Evolutionary conservation across 2,797 vertebrate species (phyloP), one percentile per base, ranked within the genome.

Genomic region (Argya squamiceps): DNA sequence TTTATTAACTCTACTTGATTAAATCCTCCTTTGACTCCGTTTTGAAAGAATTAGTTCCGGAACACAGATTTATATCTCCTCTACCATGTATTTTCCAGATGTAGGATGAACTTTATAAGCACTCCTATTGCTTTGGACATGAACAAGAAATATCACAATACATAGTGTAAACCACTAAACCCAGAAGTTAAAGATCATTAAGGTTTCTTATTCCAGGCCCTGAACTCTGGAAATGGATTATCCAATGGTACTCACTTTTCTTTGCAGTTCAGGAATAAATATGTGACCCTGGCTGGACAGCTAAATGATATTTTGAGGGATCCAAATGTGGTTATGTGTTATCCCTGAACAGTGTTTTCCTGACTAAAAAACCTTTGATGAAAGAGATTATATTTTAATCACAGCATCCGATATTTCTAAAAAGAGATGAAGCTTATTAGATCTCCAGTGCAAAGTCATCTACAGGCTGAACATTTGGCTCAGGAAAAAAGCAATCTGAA

Each of bases 1-100:
- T 88, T 82, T 95, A 67, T 92, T 95, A 94, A 95, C 69, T 21
- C 16, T 30, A 39, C 58, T 83, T 79, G 81, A 89, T 86, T 93
- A 94, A 94, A 89, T 93, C 75, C 46, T 95, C 26, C 56, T 92
- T 91, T 91, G 27, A 75, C 69, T 91, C 43, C 4, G 16, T 88
- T 94, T 91, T 81, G 52, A 81, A 90, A 76, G 39, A 90, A 92
- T 88, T 92, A 88, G 69, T 93, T 86, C 55, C n/a, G 29, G 69
- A 91, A 81, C 53, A 86, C 37, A 77, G 64, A 36, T 87, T 88
- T 91, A 89, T 60, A 88, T 89, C 53, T 92, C 32, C 34, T 89
- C 34, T 73, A 41, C 27, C 27, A 6, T 19, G 29, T 81, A 80
- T 71, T 88, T 43, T 9, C 30, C 84, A 92, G 88, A 76, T 56